Percentiles rank a stretch among this genome's conserved stretches.
Conservation (phyloP, 2,113 vertebrate species). For the Cathartes aura region DNA sequence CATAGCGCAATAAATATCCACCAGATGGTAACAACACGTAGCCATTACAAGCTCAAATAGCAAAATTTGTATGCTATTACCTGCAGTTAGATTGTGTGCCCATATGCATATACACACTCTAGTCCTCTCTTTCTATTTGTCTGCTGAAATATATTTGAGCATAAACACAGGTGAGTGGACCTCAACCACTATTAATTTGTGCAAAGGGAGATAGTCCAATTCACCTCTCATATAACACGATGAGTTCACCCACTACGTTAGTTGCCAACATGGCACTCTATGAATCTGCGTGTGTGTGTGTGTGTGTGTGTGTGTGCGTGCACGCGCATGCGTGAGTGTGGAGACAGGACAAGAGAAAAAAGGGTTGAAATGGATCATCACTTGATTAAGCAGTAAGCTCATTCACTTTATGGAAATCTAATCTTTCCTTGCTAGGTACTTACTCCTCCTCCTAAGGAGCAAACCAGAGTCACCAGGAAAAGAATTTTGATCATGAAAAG, state of each 20-base stretch:
- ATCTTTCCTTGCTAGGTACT: background rate
- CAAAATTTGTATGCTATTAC: background rate
- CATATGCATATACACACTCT: background rate
- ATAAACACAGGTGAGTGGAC: background rate
- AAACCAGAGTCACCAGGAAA: background rate
- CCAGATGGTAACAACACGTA: background rate
- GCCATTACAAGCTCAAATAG: background rate
- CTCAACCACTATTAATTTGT: background rate
- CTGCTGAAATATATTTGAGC: background rate
- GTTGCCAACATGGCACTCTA: background rate
- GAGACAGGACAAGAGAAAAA: background rate
- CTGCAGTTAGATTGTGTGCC: background rate
- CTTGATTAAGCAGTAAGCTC: background rate
- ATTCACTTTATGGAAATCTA: background rate
- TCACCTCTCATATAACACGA: background rate
- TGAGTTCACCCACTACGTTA: background rate
- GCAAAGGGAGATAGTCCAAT: background rate
- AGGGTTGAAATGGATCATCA: background rate
- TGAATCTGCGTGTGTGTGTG: background rate
- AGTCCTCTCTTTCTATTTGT: background rate
- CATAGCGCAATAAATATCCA: background rate
- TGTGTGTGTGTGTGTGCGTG: rapidly evolving
- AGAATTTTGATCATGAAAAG: background rate
- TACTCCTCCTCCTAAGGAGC: background rate
- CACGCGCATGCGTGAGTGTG: rapidly evolving